Evolutionary conservation across 1,140 invertebrate species (phyloP).

Genomic region (Drosophila teissieri): DNA sequence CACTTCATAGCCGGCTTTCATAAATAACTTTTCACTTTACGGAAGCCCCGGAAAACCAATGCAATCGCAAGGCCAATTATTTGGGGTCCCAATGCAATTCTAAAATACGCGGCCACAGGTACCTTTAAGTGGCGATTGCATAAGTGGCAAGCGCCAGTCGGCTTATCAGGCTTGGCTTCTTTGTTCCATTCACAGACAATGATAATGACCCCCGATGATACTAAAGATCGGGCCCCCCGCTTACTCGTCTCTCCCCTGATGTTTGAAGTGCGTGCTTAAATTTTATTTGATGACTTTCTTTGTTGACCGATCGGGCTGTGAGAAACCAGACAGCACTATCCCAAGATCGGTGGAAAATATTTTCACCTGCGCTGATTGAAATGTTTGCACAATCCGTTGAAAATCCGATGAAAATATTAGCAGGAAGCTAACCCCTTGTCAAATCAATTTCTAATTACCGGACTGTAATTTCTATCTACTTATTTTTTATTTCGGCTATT

Average conservation of each 20-base stretch:
- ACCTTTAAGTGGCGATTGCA: conserved; percentile 49
- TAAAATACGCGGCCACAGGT: conserved; percentile 25
- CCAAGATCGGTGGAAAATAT: conserved; percentile 54
- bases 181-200: conserved; percentile 35
- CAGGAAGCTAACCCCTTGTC: conserved; percentile 37
- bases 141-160: conserved; percentile 50
- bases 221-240: conserved; percentile 44
- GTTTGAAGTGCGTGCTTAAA: conserved; percentile 54
- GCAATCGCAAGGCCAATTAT: conserved; percentile 62
- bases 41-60: conserved; percentile 26
- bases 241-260: conserved; percentile 45
- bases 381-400: conserved; percentile 31
- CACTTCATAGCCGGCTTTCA: conserved; percentile 65
- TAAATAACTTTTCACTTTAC: conserved; percentile 73
- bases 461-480: conserved; percentile 20
- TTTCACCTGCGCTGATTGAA: conserved; percentile 64
- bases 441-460: conserved; percentile 46
- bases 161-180: conserved; percentile 54
- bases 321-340: conserved; percentile 52
- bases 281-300: conserved; percentile 74
- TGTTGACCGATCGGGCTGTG: conserved; percentile 42
- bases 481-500: not conserved
- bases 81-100: conserved; percentile 55
- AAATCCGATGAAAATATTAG: conserved; percentile 24
- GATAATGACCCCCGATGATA: conserved; percentile 68